Percentiles rank a stretch among this genome's conserved stretches.
Conservation (phyloP, 2,113 vertebrate species). For the Centropus bengalensis region DNA sequence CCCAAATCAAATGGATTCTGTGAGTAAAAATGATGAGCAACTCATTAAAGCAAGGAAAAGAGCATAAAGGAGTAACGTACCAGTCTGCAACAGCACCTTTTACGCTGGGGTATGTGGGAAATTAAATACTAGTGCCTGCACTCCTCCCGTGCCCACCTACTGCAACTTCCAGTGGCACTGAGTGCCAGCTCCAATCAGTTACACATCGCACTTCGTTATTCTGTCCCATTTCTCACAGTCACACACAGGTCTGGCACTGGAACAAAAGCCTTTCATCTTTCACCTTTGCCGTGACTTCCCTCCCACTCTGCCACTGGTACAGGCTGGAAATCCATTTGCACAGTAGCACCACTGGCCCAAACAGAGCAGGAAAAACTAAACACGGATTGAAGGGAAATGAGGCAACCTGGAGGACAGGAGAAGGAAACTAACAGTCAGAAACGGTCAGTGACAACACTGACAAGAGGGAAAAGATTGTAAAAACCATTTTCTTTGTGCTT, state of each 20-base stretch:
- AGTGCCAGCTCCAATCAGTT: background rate
- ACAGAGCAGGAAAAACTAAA: background rate
- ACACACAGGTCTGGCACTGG: background rate
- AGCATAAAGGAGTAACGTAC: background rate
- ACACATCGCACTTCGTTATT: background rate
- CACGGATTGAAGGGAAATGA: background rate
- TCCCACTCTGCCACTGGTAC: background rate
- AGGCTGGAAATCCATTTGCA: background rate
- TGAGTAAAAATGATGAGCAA: slow-evolving; percentile 4
- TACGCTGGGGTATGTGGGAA: background rate
- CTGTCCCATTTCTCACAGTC: background rate
- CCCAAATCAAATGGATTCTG: slow-evolving; percentile 36
- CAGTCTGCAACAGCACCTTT: background rate
- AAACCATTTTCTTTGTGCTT: background rate
- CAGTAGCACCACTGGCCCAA: background rate
- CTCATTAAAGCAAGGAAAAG: background rate
- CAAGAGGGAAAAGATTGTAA: background rate
- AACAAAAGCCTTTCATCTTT: background rate
- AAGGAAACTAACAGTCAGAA: background rate
- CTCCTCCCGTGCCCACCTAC: background rate
- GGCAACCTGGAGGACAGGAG: background rate
- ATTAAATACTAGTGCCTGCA: background rate
- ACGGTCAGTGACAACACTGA: background rate
- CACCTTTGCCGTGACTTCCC: background rate
- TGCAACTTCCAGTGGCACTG: background rate